phyloP scores from a whole-genome alignment of 1,140 invertebrate genomes.

The Phenacoccus solenopsis region DNA sequence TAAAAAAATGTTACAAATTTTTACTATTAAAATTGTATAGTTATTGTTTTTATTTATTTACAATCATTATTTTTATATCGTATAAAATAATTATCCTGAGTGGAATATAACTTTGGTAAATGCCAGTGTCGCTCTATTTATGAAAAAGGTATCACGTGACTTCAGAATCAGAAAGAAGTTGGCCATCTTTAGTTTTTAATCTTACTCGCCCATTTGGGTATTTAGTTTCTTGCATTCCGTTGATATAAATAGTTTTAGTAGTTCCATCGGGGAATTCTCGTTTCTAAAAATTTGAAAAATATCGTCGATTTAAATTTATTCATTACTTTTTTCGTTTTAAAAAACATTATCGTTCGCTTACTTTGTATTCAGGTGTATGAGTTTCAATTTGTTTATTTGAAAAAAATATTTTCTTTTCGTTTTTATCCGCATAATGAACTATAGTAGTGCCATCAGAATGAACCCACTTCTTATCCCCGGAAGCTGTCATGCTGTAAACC shows the following conservation, averaged over 20 bases:
- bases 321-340: too few relatives aligned
- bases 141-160: background rate
- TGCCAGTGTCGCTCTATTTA: too few relatives aligned
- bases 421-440: slow-evolving; percentile 43
- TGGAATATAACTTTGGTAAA: too few relatives aligned
- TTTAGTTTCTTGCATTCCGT: slow-evolving; percentile 77
- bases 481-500: slow-evolving; percentile 42
- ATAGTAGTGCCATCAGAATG: slow-evolving; percentile 56
- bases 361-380: slow-evolving; percentile 67
- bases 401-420: slow-evolving; percentile 55
- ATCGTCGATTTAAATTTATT: too few relatives aligned
- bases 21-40: background rate
- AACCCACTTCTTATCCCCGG: slow-evolving; percentile 59
- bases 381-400: slow-evolving; percentile 81
- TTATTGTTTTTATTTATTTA: background rate
- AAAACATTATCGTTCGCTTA: slow-evolving; percentile 30
- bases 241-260: slow-evolving; percentile 71
- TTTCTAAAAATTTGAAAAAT: slow-evolving; percentile 42
- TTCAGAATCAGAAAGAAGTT: slow-evolving; percentile 53
- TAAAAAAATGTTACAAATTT: background rate
- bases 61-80: background rate
- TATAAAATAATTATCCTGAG: background rate
- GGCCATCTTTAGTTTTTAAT: slow-evolving; percentile 73
- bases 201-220: slow-evolving; percentile 76
- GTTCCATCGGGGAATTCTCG: slow-evolving; percentile 88